Base-by-base conservation (phyloP, 2,888 invertebrate species). In the Tuta absoluta region DNA sequence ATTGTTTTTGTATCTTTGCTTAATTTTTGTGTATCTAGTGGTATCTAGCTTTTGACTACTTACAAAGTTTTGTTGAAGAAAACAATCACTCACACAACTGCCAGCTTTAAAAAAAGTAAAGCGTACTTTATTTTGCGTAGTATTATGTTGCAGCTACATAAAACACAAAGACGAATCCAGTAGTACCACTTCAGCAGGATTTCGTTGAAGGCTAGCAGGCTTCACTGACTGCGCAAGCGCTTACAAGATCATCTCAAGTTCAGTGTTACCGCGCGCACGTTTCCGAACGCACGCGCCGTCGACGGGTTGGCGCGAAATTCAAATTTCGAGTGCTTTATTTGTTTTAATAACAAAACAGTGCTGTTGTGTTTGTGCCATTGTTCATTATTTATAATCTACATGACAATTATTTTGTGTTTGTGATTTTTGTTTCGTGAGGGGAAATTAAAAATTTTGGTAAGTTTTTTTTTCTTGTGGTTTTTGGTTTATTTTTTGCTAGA, bases 151-250 rank as follows among this genome's bases (percentile, higher is more conserved):
- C 33, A 33, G 33, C 33, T 8, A 8, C 10, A 1, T 33, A 10
- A 8, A 8, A 10, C 10, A 33, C 4, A 17, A 4, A 17, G 17
- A 1, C 17, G 11, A 45, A 17, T 41, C 41, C 41, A n/a, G 17
- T 45, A 8, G 45, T 45, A 45, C 45, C 45, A 58, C 38, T 38
- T 4, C 45, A 45, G 14, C 45, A 60, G 60, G 60, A 45, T 60
- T 60, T 45, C 60, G 41, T 59, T 59, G 60, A 60, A 60, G 60
- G 60, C 45, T 41, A 60, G 45, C 60, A 60, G 45, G 60, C 45
- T 58, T 28, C 38, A n/a, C 14, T 24, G 33, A 23, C 7, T 45
- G 45, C 60, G 41, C 60, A 41, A 41, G 60, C 23, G 60, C 45
- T 33, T 33, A 33, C 33, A 33, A 33, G 33, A 33, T 33, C 33